These are phyloP conservation scores for Campylomormyrus numenius DNA, from an alignment of 2,113 vertebrate genomes.

Conservation along the genomic window DNA sequence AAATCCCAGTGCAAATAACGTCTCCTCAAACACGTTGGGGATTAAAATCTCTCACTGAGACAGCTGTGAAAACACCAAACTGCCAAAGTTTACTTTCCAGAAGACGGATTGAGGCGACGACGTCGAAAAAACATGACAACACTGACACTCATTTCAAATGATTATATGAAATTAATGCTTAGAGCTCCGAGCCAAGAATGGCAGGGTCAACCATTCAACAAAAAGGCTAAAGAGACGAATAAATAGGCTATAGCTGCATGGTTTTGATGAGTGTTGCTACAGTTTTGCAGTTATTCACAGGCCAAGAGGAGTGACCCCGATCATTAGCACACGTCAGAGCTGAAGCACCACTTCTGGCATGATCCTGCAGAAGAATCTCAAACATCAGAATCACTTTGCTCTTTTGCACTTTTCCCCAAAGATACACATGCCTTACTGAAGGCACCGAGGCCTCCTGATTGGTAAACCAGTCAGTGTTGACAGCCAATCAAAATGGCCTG, in stretches of 20 bases:
- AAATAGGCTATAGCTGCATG: background rate
- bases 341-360: background rate
- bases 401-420: background rate
- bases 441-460: slow-evolving; percentile 46
- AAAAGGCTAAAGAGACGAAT: background rate
- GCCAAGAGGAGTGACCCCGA: background rate
- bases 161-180: background rate
- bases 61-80: slow-evolving; percentile 56
- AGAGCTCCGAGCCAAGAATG: background rate
- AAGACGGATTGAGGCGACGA: slow-evolving; percentile 24
- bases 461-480: slow-evolving; percentile 57
- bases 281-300: background rate
- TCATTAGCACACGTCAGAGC: background rate
- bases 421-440: background rate
- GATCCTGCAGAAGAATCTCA: background rate
- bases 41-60: slow-evolving; percentile 43
- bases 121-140: slow-evolving; percentile 16
- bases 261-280: background rate
- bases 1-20: slow-evolving; percentile 41
- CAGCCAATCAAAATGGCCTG: slow-evolving; percentile 63
- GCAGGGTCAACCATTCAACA: background rate
- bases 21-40: slow-evolving; percentile 55
- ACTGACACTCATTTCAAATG: background rate
- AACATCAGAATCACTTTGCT: background rate
- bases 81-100: slow-evolving; percentile 38